Evolutionary conservation across 1,140 invertebrate species (phyloP), one percentile per base, ranked within the genome.

Genomic region (Trichonephila inaurata): DNA sequence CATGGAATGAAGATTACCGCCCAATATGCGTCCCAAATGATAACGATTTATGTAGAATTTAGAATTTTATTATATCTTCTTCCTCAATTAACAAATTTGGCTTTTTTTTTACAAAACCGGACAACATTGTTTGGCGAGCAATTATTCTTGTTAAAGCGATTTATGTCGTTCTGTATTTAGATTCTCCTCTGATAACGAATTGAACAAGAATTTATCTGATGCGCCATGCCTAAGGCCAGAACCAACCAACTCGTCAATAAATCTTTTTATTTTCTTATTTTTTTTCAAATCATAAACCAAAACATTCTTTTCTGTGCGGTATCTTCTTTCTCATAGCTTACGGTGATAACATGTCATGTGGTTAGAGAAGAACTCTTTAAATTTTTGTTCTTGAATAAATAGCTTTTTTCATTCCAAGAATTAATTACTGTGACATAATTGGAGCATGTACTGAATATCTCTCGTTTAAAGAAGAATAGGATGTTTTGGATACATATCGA

Each of bases 341-440:
- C 19, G 64, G 64, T 66, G 62, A 66, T 51, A 28, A 58, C 21
- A 51, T 33, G 12, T 12, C 44, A 7, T 83, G 81, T 12, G 7
- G 7, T 6, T n/a, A n/a, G 33, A 83, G 44, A 7, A 18, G n/a
- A 28, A 33, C 28, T 72, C 16, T 24, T 40, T 72, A 16, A 33
- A 0, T 14, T 8, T 72, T n/a, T 77, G 21, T 83, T 21, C 81
- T 14, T 51, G 18, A 21, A 21, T 83, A n/a, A 83, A 83, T 51
- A 83, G 40, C 40, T 21, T 83, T 40, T 51, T 72, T 24, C 14
- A 28, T 72, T 72, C 24, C 51, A 16, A 18, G 40, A 83, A 51
- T 83, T 51, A 83, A 51, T 83, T 51, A 44, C 44, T 21, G 44
- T n/a, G 81, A 83, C 81, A 12, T 83, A 83, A 83, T n/a, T 83